These are phyloP conservation scores for Venustoraphidia nigricollis DNA, from an alignment of 2,888 invertebrate genomes.

Conservation along the genomic window DNA sequence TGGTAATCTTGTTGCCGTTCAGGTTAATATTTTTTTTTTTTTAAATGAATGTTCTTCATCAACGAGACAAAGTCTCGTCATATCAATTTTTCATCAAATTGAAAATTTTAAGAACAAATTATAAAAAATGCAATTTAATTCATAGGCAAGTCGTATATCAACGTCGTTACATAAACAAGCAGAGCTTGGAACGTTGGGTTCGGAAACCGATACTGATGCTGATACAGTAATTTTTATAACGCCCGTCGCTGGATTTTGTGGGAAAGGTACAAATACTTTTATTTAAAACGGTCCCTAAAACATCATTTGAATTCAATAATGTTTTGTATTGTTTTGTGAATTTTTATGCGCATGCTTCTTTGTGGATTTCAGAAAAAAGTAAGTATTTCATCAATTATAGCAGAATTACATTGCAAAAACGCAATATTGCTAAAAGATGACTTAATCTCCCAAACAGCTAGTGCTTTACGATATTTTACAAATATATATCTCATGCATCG, in stretches of 20 bases:
- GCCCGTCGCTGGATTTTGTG: conserved; percentile 43
- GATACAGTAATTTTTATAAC: conserved; percentile 37
- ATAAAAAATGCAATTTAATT: not conserved
- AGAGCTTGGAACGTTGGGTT: conserved; percentile 42
- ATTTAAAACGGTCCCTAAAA: too few relatives aligned
- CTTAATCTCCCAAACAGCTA: too few relatives aligned
- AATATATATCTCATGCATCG: too few relatives aligned
- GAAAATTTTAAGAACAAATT: not conserved
- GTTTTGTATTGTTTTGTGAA: too few relatives aligned
- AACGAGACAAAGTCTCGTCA: not conserved
- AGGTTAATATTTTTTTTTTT: conserved; percentile 3
- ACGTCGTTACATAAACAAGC: conserved; percentile 53
- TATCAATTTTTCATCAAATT: not conserved
- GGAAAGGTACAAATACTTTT: conserved; percentile 28
- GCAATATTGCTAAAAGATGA: too few relatives aligned
- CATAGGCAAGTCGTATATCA: conserved; percentile 56
- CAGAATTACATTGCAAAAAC: too few relatives aligned
- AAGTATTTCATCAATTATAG: too few relatives aligned
- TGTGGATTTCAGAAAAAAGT: not conserved
- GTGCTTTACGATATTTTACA: too few relatives aligned
- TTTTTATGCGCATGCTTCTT: not conserved
- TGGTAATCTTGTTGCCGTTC: conserved; percentile 64
- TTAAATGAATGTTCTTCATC: not conserved
- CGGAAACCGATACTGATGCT: conserved; percentile 31
- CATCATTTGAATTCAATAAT: too few relatives aligned